Evolutionary conservation across 2,113 vertebrate genomes (phyloP).

Genomic region (Leucoraja erinaceus): DNA sequence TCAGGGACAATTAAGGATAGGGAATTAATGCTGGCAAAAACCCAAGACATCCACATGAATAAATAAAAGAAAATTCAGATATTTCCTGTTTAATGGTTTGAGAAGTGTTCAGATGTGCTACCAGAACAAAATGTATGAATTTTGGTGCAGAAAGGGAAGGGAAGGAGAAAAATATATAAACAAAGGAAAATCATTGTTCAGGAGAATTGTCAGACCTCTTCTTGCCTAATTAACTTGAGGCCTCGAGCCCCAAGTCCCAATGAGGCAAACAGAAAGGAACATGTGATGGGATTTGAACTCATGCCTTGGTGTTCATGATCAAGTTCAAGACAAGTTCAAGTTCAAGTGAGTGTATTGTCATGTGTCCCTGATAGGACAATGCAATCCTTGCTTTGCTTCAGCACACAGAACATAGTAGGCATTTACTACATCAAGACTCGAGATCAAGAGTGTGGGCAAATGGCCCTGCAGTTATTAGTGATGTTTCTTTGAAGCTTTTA

Average conservation of each 20-base stretch:
- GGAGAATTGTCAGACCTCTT: not conserved
- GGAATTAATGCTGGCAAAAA: no score
- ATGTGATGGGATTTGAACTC: not conserved
- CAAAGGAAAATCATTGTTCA: slow-evolving; percentile 6
- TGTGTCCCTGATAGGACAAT: no score
- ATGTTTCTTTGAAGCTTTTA: not conserved
- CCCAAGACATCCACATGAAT: no score
- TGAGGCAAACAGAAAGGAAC: not conserved
- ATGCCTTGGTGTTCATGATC: not conserved
- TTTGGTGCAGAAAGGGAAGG: not conserved
- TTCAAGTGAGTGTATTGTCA: no score
- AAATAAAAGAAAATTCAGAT: no score
- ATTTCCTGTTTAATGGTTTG: not conserved
- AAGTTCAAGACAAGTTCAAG: no score
- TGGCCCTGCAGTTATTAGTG: not conserved
- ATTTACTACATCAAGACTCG: no score
- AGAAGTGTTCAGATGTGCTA: not conserved
- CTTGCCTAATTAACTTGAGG: not conserved
- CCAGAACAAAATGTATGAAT: not conserved
- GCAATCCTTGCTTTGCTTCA: no score
- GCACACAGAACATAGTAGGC: no score
- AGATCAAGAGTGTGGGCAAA: not conserved
- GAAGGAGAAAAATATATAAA: not conserved
- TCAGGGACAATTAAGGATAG: no score
- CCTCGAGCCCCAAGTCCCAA: not conserved